Evolutionary conservation across 2,113 vertebrate species (phyloP).

Genomic region (Promerops cafer): DNA sequence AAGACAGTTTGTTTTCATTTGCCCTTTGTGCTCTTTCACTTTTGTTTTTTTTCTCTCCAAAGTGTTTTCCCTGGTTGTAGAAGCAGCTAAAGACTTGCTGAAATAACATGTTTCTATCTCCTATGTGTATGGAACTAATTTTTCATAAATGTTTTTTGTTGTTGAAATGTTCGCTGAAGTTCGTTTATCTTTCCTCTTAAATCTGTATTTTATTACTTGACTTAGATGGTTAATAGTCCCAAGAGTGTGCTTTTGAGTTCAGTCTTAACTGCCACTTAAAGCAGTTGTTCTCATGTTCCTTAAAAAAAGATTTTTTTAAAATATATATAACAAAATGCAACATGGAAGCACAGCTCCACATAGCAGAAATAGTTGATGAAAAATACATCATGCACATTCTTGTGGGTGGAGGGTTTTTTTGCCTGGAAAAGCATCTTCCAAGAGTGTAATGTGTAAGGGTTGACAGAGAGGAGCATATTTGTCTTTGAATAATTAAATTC

Average conservation of each 20-base stretch:
- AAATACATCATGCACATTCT: neutral
- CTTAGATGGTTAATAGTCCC: neutral
- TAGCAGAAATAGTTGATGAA: neutral
- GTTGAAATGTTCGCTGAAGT: neutral
- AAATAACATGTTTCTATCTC: neutral
- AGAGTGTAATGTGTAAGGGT: neutral
- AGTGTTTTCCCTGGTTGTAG: neutral
- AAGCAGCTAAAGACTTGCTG: neutral
- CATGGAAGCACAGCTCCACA: neutral
- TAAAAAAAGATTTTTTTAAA: neutral
- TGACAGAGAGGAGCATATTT: neutral
- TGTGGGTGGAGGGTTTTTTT: neutral
- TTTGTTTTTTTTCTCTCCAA: neutral
- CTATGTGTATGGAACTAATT: neutral
- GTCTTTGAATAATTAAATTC: neutral
- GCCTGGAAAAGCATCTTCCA: neutral
- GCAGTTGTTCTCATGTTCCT: neutral
- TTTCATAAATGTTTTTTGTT: neutral
- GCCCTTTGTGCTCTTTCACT: neutral
- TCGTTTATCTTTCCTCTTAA: neutral
- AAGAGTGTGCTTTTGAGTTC: neutral
- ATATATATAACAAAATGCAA: neutral
- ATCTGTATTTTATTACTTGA: neutral
- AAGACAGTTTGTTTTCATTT: neutral
- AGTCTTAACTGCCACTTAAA: neutral